Conservation (phyloP, 2,113 vertebrate species). For the Nanorana parkeri region DNA sequence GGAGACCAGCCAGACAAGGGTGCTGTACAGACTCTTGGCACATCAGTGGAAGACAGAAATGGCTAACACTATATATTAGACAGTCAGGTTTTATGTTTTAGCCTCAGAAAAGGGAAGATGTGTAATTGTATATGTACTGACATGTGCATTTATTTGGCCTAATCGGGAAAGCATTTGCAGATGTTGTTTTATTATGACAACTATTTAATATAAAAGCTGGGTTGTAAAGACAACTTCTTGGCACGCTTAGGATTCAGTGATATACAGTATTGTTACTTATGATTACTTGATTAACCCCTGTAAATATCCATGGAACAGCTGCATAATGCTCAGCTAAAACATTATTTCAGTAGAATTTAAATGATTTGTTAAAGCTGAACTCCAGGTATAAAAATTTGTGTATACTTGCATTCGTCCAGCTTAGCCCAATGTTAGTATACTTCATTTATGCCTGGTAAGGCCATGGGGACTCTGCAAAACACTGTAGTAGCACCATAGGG, state of each 20-base stretch:
- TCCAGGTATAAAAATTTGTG: no score
- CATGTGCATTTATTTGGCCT: not conserved
- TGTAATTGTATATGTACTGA: constrained; percentile 16
- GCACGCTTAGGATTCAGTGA: not conserved
- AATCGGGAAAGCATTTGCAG: constrained; percentile 33
- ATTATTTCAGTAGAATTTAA: no score
- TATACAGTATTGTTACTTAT: constrained; percentile 18
- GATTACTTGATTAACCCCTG: not conserved
- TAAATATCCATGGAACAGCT: not conserved
- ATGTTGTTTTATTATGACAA: constrained; percentile 27
- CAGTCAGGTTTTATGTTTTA: not conserved
- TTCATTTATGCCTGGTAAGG: no score
- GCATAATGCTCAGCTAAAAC: not conserved
- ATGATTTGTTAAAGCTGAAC: no score
- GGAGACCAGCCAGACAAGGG: not conserved
- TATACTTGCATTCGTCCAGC: no score
- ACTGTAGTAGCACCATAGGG: no score
- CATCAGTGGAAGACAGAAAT: not conserved
- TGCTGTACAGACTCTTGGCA: not conserved
- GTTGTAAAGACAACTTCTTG: constrained; percentile 21
- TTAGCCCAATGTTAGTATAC: no score
- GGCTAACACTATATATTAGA: not conserved
- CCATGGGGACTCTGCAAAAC: no score
- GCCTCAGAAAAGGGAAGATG: not conserved
- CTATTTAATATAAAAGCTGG: constrained; percentile 15